A percentile compares a stretch with the other conserved stretches of the same genome.
Conservation (phyloP, 2,888 invertebrate genomes). For the Spialia ferax region DNA sequence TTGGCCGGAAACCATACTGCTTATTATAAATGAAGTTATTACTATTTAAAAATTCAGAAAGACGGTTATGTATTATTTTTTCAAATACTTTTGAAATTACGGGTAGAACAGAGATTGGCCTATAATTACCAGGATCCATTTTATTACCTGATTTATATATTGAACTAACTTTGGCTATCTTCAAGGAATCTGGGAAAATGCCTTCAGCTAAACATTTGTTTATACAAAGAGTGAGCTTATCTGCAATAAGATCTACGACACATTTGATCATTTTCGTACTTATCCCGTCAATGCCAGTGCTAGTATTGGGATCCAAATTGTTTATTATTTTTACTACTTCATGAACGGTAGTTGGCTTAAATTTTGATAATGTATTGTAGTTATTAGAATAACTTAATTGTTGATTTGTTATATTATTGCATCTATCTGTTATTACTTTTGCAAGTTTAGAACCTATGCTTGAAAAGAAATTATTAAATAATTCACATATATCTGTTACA, state of each 20-base stretch:
- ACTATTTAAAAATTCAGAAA: not conserved
- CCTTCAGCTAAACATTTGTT: slow-evolving; percentile 7
- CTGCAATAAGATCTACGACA: not conserved
- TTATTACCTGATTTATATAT: slow-evolving; percentile 3
- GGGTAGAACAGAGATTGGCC: slow-evolving; percentile 6
- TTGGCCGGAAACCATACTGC: slow-evolving; percentile 19
- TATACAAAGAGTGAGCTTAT: not conserved
- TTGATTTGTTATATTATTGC: not conserved
- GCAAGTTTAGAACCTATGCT: slow-evolving; percentile 6
- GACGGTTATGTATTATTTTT: slow-evolving; percentile 15
- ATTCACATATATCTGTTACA: not conserved
- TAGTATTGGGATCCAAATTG: not conserved
- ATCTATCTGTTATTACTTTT: not conserved
- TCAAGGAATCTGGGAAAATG: not conserved
- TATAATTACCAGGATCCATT: not conserved
- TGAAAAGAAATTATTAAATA: slow-evolving; percentile 1
- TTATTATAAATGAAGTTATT: slow-evolving; percentile 3
- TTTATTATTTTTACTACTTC: slow-evolving; percentile 11
- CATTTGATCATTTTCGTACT: slow-evolving; percentile 4
- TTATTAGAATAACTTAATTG: not conserved
- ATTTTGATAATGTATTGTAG: not conserved
- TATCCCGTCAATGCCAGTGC: slow-evolving; percentile 4
- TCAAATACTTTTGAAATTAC: slow-evolving; percentile 9
- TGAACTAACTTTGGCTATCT: not conserved
- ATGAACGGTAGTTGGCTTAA: not conserved